Evolutionary conservation across 2,797 vertebrate species (phyloP).

Genomic region (Platalea minor): DNA sequence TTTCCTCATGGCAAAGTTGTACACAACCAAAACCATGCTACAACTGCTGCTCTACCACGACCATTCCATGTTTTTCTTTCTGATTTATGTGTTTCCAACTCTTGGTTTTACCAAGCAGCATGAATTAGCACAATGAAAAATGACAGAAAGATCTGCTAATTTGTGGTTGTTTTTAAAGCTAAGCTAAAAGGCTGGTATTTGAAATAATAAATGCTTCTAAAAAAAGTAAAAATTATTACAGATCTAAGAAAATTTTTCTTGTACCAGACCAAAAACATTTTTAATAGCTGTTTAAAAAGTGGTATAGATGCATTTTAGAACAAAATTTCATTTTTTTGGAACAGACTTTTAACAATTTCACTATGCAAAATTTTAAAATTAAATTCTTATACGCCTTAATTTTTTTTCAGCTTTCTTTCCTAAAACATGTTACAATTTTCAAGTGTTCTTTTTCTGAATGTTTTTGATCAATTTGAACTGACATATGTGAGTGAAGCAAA

Average conservation of each 20-base stretch:
- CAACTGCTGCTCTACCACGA: background rate
- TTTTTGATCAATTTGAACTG: background rate
- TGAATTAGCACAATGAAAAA: background rate
- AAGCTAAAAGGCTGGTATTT: background rate
- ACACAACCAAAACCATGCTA: background rate
- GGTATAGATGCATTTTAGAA: background rate
- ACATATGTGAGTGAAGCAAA: background rate
- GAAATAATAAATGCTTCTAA: background rate
- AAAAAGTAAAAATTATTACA: background rate
- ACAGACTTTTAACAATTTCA: background rate
- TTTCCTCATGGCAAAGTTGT: background rate
- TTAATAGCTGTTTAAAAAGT: background rate
- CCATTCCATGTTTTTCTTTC: background rate
- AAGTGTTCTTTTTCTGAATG: background rate
- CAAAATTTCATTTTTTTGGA: background rate
- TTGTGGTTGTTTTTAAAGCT: background rate
- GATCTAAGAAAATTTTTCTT: background rate
- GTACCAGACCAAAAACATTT: background rate
- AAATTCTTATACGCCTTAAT: background rate
- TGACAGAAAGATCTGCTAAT: background rate
- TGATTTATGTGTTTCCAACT: background rate
- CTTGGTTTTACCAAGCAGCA: background rate
- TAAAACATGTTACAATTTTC: background rate
- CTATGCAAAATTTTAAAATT: background rate
- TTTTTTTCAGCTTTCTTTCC: background rate